A percentile compares a stretch with the other conserved stretches of the same genome.
Conservation (phyloP, 2,797 vertebrate species). For the Epinephelus awoara region DNA sequence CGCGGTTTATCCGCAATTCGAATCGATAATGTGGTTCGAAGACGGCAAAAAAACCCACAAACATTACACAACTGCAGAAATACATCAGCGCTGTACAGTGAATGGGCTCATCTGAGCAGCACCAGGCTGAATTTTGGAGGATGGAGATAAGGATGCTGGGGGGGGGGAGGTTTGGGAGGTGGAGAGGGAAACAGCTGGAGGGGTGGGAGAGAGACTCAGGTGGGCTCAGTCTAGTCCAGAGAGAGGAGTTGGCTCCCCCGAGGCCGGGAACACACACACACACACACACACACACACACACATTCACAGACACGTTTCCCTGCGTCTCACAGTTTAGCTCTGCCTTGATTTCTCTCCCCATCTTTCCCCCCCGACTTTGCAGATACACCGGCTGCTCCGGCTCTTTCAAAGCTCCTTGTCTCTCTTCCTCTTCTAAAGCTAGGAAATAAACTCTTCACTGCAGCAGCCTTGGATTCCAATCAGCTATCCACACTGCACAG, state of each 20-base stretch:
- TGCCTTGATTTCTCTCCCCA: conserved; percentile 57
- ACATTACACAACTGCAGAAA: conserved; percentile 30
- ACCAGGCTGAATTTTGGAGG: conserved; percentile 26
- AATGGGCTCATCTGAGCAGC: conserved; percentile 16
- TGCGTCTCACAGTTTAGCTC: conserved; percentile 53
- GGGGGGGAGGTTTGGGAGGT: conserved; percentile 24
- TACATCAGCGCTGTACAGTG: not conserved
- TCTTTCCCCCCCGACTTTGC: conserved; percentile 25
- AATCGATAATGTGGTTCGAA: conserved; percentile 44
- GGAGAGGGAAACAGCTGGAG: conserved; percentile 77
- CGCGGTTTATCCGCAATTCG: conserved; percentile 35
- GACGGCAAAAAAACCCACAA: conserved; percentile 7
- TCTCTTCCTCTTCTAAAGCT: conserved; percentile 46
- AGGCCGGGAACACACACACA: conserved; percentile 58
- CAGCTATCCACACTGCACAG: conserved; percentile 54
- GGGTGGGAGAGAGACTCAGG: conserved; percentile 80
- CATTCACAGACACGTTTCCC: conserved; percentile 43
- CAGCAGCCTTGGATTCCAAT: conserved; percentile 64
- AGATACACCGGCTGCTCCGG: conserved; percentile 40
- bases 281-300: conserved; percentile 52
- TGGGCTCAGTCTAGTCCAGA: conserved; percentile 77
- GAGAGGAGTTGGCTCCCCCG: conserved; percentile 74
- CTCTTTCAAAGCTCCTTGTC: conserved; percentile 60
- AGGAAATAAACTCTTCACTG: conserved; percentile 60
- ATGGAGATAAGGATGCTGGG: conserved; percentile 23